phyloP scores from a whole-genome alignment of 2,113 vertebrate species.

The Cryptoleucopteryx plumbea region DNA sequence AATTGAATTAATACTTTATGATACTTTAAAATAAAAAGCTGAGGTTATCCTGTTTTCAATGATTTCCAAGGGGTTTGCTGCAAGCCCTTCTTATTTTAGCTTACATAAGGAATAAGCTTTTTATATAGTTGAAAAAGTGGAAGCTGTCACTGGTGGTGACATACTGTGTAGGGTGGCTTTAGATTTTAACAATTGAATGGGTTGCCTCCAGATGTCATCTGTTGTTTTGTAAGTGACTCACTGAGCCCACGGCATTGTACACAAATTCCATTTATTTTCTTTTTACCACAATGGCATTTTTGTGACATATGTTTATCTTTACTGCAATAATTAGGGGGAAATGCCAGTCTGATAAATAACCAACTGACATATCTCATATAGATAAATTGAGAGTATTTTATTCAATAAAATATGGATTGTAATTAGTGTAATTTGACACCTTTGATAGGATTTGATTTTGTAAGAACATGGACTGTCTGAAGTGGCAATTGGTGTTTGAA shows the following conservation, averaged over 20 bases:
- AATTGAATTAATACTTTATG: not conserved
- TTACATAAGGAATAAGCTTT: not conserved
- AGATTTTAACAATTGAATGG: not conserved
- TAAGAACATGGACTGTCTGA: not conserved
- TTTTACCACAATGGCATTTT: not conserved
- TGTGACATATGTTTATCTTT: not conserved
- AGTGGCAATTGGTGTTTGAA: not conserved
- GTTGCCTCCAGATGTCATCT: not conserved
- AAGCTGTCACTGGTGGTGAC: not conserved
- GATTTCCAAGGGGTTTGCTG: not conserved
- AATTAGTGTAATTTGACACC: not conserved
- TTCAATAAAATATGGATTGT: not conserved
- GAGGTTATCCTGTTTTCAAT: not conserved
- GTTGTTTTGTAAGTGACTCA: not conserved
- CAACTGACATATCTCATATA: not conserved
- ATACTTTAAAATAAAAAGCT: not conserved
- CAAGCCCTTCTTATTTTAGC: not conserved
- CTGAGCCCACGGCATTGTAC: rapidly evolving
- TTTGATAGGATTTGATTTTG: not conserved
- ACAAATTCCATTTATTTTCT: not conserved
- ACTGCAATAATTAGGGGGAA: not conserved
- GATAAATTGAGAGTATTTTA: not conserved
- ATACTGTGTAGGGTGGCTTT: not conserved
- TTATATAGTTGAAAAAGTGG: not conserved
- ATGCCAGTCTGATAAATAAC: not conserved